phyloP scores from a whole-genome alignment of 2,888 invertebrate genomes.

The Campopleginae sp. region DNA sequence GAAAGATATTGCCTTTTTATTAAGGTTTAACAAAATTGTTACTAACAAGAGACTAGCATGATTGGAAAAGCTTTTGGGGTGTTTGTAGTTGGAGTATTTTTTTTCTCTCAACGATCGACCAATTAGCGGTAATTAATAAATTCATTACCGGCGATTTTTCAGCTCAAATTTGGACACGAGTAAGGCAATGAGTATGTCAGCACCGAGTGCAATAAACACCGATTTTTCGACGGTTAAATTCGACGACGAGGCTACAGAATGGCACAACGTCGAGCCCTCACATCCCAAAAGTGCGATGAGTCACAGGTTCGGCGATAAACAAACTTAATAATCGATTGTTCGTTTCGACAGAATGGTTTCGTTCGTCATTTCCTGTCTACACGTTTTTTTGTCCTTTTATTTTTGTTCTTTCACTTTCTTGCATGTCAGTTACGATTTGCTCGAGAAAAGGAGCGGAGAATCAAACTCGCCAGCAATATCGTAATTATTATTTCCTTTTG shows the following conservation, averaged over 20 bases:
- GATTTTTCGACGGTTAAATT: conserved; percentile 90
- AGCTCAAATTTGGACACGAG: conserved; percentile 89
- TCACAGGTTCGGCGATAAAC: conserved; percentile 77
- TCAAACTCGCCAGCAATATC: conserved; percentile 69
- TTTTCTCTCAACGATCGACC: neutral
- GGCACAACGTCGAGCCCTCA: conserved; percentile 79
- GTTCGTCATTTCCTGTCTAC: conserved; percentile 56
- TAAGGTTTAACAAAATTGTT: conserved; percentile 39
- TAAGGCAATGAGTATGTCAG: conserved; percentile 92
- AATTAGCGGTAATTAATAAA: neutral
- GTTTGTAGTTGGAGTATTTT: conserved; percentile 28
- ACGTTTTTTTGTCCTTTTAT: conserved; percentile 36
- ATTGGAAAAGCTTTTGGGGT: conserved; percentile 15
- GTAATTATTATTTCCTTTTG: conserved; percentile 72
- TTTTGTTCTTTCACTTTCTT: conserved; percentile 57
- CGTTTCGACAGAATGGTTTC: conserved; percentile 57
- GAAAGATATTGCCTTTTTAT: neutral
- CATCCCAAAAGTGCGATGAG: conserved; percentile 82
- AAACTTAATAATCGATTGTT: conserved; percentile 25
- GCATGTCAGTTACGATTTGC: conserved; percentile 74
- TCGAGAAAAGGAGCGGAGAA: conserved; percentile 68
- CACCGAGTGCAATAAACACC: conserved; percentile 93
- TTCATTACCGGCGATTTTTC: conserved; percentile 68
- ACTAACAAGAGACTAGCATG: conserved; percentile 42
- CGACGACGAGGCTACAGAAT: conserved; percentile 86